Conservation (phyloP, 2,797 vertebrate species). For the Sebastes matsubarae region DNA sequence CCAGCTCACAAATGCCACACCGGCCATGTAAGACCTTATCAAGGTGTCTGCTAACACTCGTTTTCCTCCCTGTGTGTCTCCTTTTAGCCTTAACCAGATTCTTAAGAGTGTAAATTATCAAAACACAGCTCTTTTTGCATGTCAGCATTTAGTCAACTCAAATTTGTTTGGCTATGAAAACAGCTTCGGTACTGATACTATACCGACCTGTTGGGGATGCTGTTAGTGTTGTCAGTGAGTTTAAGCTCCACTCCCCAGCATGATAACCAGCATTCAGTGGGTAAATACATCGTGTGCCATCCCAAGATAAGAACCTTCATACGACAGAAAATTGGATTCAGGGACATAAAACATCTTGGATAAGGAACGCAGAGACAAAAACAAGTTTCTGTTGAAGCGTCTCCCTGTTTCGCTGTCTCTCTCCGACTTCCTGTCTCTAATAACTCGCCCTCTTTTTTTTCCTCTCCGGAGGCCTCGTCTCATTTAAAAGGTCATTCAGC, state of each 20-base stretch:
- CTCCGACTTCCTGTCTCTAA: background rate
- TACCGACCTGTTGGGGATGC: background rate
- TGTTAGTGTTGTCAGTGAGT: conserved; percentile 17
- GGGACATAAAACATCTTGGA: conserved; percentile 20
- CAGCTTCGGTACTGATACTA: background rate
- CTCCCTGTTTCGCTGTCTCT: background rate
- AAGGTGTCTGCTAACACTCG: background rate
- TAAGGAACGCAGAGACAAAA: background rate
- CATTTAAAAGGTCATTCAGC: conserved; percentile 38
- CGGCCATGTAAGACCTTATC: conserved; percentile 6
- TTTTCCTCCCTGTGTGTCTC: background rate
- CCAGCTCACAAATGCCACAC: conserved; percentile 53
- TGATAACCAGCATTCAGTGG: conserved; percentile 37
- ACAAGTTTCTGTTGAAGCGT: background rate
- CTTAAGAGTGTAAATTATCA: background rate
- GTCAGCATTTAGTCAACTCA: background rate
- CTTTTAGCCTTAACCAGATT: background rate
- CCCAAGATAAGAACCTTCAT: conserved; percentile 19
- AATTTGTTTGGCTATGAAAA: background rate
- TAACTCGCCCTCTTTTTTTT: background rate
- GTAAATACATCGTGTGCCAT: conserved; percentile 21
- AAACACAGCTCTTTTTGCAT: background rate
- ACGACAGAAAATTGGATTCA: conserved; percentile 24
- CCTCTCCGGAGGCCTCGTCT: background rate
- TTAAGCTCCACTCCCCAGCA: conserved; percentile 13